Evolutionary conservation across 2,797 vertebrate genomes (phyloP), one percentile per base, ranked within the genome.

Genomic region (Mionectes olivaceus): DNA sequence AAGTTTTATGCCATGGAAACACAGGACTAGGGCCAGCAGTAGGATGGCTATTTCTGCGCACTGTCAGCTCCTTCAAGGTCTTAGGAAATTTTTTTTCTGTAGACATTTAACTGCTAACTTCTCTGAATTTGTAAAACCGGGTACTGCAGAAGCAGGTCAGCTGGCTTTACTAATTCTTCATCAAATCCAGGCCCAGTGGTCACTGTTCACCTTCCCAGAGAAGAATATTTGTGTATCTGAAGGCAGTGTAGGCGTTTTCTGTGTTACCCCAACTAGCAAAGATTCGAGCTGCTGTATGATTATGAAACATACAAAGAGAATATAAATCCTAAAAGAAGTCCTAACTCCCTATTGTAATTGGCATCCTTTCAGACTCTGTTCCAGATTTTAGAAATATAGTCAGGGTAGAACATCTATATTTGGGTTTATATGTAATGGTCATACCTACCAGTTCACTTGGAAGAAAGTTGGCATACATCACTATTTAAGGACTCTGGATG

Each of bases 401-500:
- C 15, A 7, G 61, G 15, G n/a, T 53, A 81, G 94, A 88, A 94
- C 67, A 73, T 85, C 91, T 93, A 64, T 92, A 94, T 95, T 97
- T 96, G 87, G 74, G 44, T 70, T 93, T 95, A 70, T 67, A 82
- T 67, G 83, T 86, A 87, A 79, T 55, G 88, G 87, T 81, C 67
- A 77, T 95, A 79, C 77, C 85, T 94, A 61, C 30, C 47, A 67
- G 65, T 83, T 94, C 49, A 24, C 85, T 94, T 89, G 71, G 53
- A 83, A 84, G 73, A 81, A 74, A 3, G 4, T 35, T 76, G 82
- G 55, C 74, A 56, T 46, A 52, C 59, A 76, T 69, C 73, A 33
- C 76, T 93, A 10, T 90, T 89, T 92, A 87, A 85, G 71, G 89
- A 74, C 71, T 83, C 49, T 71, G 57, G 44, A 47, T 88, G 33